phyloP scores from a whole-genome alignment of 2,888 invertebrate genomes.

The Zootermopsis nevadensis region DNA sequence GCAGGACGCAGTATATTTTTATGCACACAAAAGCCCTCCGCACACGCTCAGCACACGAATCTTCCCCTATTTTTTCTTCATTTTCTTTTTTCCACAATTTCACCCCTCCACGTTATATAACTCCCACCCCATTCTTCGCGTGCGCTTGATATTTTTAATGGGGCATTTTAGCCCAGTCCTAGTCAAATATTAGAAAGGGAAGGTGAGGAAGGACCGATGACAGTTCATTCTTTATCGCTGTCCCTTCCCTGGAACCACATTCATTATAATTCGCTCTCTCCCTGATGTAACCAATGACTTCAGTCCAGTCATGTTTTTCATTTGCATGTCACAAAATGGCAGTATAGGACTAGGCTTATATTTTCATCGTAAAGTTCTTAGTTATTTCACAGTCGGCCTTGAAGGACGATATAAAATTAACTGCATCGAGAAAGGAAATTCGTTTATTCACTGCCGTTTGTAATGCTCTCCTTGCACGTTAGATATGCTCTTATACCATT shows the following conservation, averaged over 20 bases:
- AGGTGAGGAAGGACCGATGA: not conserved
- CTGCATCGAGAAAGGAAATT: no score
- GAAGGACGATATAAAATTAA: no score
- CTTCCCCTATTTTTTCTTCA: constrained; percentile 2
- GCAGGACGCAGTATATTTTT: constrained; percentile 40
- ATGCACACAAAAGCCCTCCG: constrained; percentile 29
- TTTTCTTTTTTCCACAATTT: not conserved
- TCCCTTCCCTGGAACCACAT: not conserved
- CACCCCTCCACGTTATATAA: constrained; percentile 19
- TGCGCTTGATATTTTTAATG: constrained; percentile 23
- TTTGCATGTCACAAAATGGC: constrained; percentile 12
- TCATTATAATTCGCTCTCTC: not conserved
- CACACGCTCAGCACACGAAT: constrained; percentile 46
- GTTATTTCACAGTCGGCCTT: no score
- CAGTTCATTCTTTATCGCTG: not conserved
- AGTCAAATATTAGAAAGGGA: constrained; percentile 14
- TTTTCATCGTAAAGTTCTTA: not conserved
- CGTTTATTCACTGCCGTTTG: no score
- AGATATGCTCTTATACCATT: no score
- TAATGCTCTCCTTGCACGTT: no score
- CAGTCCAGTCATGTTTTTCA: not conserved
- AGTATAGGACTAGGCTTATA: not conserved
- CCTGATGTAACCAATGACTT: not conserved
- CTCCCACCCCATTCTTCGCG: constrained; percentile 1
- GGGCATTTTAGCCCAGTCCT: constrained; percentile 1